phyloP scores from a whole-genome alignment of 2,113 vertebrate species.

The Orycteropus afer region DNA sequence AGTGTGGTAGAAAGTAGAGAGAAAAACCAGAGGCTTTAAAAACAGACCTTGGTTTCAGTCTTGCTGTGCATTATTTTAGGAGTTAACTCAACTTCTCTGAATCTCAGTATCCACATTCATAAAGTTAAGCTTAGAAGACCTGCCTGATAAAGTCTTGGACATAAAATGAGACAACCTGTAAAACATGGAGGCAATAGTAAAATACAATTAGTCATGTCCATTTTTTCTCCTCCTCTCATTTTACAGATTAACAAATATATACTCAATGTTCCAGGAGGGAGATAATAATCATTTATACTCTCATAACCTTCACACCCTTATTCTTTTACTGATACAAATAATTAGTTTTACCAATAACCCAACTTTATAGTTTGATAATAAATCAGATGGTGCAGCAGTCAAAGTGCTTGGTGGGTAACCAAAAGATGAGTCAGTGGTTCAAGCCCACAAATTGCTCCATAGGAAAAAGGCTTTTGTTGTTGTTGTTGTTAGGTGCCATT shows the following conservation, averaged over 20 bases:
- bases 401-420: not conserved
- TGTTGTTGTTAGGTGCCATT: not conserved
- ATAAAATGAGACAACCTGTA: not conserved
- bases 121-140: not conserved
- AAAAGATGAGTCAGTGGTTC: not conserved
- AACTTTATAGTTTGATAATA: conserved; percentile 7
- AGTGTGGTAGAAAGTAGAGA: not conserved
- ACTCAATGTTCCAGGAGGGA: not conserved
- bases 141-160: not conserved
- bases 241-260: not conserved
- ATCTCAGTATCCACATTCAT: no score
- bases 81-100: conserved; percentile 20
- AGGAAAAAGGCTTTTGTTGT: not conserved
- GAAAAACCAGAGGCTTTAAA: not conserved
- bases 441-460: not conserved
- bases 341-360: not conserved
- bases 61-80: not conserved
- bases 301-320: not conserved
- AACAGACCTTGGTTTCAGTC: not conserved
- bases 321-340: not conserved
- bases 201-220: not conserved
- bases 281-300: not conserved
- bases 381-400: not conserved
- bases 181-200: not conserved
- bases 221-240: not conserved